These are phyloP conservation scores for Diarsia dahlii DNA, from an alignment of 2,888 invertebrate species.

Conservation along the genomic window DNA sequence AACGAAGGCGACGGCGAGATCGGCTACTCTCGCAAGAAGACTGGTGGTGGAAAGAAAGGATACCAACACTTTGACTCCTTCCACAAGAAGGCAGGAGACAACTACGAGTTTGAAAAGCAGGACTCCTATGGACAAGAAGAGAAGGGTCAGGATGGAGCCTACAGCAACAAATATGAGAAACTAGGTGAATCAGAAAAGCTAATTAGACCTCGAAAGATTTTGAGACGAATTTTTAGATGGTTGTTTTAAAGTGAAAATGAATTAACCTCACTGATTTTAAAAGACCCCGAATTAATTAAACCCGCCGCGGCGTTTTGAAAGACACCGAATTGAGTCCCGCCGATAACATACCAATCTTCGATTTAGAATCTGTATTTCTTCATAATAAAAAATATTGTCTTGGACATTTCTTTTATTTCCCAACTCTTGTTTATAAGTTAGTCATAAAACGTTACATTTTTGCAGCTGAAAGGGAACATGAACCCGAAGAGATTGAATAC, in stretches of 20 bases:
- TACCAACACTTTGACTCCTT: constrained; percentile 94
- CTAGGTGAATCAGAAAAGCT: constrained; percentile 81
- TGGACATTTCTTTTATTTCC: constrained; percentile 25
- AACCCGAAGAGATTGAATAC: constrained; percentile 69
- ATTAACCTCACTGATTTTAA: background rate
- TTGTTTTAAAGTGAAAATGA: constrained; percentile 62
- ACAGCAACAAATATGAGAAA: constrained; percentile 82
- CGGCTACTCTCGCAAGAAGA: constrained; percentile 92
- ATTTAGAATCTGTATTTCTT: background rate
- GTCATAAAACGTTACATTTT: constrained; percentile 35
- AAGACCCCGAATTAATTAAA: background rate
- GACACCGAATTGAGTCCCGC: background rate
- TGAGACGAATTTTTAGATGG: constrained; percentile 76
- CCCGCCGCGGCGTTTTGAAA: background rate
- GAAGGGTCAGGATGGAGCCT: constrained; percentile 86
- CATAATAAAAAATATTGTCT: background rate
- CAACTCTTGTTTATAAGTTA: background rate
- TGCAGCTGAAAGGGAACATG: constrained; percentile 69
- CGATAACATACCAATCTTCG: background rate
- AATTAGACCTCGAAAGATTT: constrained; percentile 77
- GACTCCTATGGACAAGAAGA: constrained; percentile 92
- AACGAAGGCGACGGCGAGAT: constrained; percentile 92
- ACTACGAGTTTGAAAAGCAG: constrained; percentile 93
- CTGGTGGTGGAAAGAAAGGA: constrained; percentile 93
- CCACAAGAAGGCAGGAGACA: constrained; percentile 94